Evolutionary conservation across 2,113 vertebrate species (phyloP).

Genomic region (Columba janthina): DNA sequence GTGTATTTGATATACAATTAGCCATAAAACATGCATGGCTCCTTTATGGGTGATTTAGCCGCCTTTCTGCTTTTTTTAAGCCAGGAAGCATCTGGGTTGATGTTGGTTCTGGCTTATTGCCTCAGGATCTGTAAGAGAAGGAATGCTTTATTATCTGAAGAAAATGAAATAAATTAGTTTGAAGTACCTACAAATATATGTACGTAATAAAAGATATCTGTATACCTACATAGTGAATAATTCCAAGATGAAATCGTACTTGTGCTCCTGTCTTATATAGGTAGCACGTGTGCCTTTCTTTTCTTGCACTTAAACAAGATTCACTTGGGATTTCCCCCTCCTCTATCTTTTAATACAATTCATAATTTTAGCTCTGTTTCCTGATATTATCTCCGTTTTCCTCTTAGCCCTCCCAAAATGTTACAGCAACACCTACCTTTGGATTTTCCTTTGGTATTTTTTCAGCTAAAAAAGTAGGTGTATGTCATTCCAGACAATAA

Average conservation of each 20-base stretch:
- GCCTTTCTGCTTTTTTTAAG: conserved; percentile 30
- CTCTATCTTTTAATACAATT: neutral
- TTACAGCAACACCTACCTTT: neutral
- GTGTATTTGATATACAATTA: neutral
- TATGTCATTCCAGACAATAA: neutral
- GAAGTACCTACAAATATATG: neutral
- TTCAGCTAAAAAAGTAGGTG: neutral
- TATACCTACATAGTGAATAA: neutral
- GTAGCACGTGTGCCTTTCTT: neutral
- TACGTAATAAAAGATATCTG: neutral
- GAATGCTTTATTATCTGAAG: conserved; percentile 19
- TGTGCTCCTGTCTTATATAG: neutral
- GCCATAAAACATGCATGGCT: neutral
- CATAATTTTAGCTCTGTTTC: conserved; percentile 22
- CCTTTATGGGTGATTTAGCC: neutral
- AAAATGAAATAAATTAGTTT: neutral
- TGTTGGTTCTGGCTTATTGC: conserved; percentile 34
- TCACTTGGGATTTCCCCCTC: neutral
- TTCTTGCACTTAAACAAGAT: neutral
- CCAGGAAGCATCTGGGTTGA: conserved; percentile 13
- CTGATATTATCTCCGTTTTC: neutral
- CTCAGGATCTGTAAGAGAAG: conserved; percentile 28
- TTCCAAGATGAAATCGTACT: neutral
- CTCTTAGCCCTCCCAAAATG: neutral
- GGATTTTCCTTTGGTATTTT: neutral